Conservation (phyloP, 2,888 invertebrate species). For the Eupithecia centaureata region DNA sequence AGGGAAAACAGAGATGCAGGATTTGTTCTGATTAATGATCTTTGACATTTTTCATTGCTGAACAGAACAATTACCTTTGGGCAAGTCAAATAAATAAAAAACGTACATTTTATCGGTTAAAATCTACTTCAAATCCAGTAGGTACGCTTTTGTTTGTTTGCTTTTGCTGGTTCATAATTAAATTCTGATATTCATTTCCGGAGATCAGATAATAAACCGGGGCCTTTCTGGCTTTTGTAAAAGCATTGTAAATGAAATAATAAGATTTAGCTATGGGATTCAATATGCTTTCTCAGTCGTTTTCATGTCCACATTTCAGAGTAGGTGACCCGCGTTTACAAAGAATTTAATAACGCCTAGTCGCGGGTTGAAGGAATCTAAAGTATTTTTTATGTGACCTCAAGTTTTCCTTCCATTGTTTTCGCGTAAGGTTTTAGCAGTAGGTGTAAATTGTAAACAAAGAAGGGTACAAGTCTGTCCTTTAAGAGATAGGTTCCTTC, state of each 20-base stretch:
- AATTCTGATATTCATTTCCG: slow-evolving; percentile 3
- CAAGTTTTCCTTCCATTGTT: slow-evolving; percentile 46
- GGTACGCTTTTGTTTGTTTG: neutral
- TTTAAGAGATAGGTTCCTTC: neutral
- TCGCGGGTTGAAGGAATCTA: slow-evolving; percentile 43
- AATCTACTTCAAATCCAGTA: no score
- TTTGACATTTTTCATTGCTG: neutral
- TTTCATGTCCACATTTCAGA: slow-evolving; percentile 16
- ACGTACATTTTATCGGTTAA: neutral
- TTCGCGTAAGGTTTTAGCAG: slow-evolving; percentile 41
- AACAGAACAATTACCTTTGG: neutral
- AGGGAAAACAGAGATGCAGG: neutral
- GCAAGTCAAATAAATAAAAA: neutral
- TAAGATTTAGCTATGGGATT: slow-evolving; percentile 20
- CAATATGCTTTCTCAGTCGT: slow-evolving; percentile 11
- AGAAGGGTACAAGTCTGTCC: no score
- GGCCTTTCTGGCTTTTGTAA: slow-evolving; percentile 14
- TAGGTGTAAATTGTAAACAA: neutral
- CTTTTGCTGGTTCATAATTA: neutral
- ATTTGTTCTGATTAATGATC: neutral
- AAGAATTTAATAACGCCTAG: slow-evolving; percentile 57
- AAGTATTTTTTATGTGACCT: slow-evolving; percentile 52
- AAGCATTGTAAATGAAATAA: slow-evolving; percentile 29
- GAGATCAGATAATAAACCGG: slow-evolving; percentile 7
- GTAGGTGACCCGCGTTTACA: slow-evolving; percentile 44